A percentile compares a stretch with the other conserved stretches of the same genome.
Conservation (phyloP, 1,140 invertebrate genomes). For the Aculops lycopersici region DNA sequence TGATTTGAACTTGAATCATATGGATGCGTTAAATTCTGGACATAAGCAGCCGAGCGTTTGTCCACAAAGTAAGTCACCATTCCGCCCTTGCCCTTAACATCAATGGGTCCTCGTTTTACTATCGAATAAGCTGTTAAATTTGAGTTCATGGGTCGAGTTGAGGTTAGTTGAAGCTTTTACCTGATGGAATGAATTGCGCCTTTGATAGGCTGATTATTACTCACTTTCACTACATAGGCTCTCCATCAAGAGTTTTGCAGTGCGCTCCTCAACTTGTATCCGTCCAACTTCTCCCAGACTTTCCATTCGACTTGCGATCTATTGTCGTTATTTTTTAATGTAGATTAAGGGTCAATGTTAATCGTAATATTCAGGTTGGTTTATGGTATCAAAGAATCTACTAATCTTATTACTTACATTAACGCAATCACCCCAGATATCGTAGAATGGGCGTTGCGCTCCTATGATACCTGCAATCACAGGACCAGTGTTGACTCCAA, state of each 20-base stretch:
- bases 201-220: background rate
- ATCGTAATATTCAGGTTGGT: too few relatives aligned
- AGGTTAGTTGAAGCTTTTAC: constrained; percentile 34
- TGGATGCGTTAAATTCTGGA: too few relatives aligned
- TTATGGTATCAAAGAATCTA: too few relatives aligned
- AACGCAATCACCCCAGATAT: constrained; percentile 88
- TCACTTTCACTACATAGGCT: background rate
- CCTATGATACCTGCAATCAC: constrained; percentile 44
- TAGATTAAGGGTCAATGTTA: too few relatives aligned
- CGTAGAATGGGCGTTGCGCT: constrained; percentile 84
- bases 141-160: constrained; percentile 56
- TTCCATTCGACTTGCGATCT: constrained; percentile 50
- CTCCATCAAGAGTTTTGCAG: constrained; percentile 2
- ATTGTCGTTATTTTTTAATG: too few relatives aligned
- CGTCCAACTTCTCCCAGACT: constrained; percentile 60
- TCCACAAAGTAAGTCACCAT: constrained; percentile 66
- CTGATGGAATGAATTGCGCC: background rate
- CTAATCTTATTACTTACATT: too few relatives aligned
- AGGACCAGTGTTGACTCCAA: constrained; percentile 74
- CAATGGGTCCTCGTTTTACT: constrained; percentile 50
- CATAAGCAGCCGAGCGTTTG: too few relatives aligned
- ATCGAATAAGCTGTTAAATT: constrained; percentile 40
- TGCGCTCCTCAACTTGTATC: constrained; percentile 19
- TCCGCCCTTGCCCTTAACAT: constrained; percentile 74
- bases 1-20: too few relatives aligned